phyloP scores from a whole-genome alignment of 2,888 invertebrate species.

The Agriopis aurantiaria region DNA sequence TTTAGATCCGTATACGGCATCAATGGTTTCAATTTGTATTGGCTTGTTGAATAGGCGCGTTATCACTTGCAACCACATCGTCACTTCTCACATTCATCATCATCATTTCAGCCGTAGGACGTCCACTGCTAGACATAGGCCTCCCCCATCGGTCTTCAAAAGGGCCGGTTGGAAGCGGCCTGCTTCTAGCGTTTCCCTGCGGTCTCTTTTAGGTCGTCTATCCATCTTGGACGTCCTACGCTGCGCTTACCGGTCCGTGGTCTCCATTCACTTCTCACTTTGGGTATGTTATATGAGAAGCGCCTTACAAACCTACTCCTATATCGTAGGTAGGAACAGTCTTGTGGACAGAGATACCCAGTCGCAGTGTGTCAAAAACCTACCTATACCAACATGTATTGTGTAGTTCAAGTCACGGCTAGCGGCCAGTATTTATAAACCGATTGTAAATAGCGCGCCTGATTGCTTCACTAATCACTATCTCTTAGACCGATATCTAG shows the following conservation, averaged over 20 bases:
- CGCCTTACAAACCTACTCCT: too few species aligned
- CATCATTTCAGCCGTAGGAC: too few species aligned
- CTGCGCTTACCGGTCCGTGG: too few species aligned
- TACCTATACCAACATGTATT: slow-evolving; percentile 26
- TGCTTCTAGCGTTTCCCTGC: too few species aligned
- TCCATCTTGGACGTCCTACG: too few species aligned
- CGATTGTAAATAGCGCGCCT: slow-evolving; percentile 58
- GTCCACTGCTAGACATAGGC: too few species aligned
- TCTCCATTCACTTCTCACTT: background rate
- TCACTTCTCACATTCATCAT: background rate
- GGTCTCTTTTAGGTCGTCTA: too few species aligned
- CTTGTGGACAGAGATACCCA: background rate
- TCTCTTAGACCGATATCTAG: slow-evolving; percentile 40
- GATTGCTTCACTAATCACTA: slow-evolving; percentile 62
- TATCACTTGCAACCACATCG: background rate
- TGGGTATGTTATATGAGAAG: background rate
- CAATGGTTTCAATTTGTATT: too few species aligned
- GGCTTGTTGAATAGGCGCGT: background rate
- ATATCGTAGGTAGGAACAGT: background rate
- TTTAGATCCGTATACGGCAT: too few species aligned
- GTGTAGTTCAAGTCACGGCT: slow-evolving; percentile 53
- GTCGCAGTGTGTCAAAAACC: slow-evolving; percentile 37
- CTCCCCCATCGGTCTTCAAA: too few species aligned
- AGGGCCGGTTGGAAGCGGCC: too few species aligned
- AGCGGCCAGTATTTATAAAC: slow-evolving; percentile 55